Evolutionary conservation across 2,888 invertebrate species (phyloP).

Genomic region (Xestoiulus laeticollis): DNA sequence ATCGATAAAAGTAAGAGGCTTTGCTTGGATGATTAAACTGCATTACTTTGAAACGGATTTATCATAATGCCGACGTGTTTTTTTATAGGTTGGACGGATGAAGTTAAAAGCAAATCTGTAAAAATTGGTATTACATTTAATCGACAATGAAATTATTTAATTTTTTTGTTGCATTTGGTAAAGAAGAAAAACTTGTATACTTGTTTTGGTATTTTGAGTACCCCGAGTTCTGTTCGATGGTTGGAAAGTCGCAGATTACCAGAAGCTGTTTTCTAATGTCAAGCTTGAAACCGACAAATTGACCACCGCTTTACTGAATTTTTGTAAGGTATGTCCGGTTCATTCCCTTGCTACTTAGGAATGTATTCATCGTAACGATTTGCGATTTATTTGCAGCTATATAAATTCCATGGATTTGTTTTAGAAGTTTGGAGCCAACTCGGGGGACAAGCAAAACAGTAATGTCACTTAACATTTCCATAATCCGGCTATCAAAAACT

Average conservation of each 20-base stretch:
- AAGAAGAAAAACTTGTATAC: too few relatives aligned
- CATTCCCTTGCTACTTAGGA: neutral
- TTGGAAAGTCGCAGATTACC: constrained; percentile 80
- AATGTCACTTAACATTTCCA: neutral
- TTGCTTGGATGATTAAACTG: neutral
- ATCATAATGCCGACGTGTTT: neutral
- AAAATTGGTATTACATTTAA: constrained; percentile 61
- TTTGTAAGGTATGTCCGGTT: constrained; percentile 65
- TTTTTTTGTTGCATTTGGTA: too few relatives aligned
- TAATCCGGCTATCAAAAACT: neutral
- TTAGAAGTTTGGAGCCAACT: constrained; percentile 91
- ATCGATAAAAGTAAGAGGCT: constrained; percentile 64
- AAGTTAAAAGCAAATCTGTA: constrained; percentile 60
- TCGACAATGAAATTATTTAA: too few relatives aligned
- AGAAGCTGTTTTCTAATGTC: constrained; percentile 75
- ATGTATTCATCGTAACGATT: neutral
- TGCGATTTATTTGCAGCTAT: constrained; percentile 58
- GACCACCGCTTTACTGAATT: constrained; percentile 74
- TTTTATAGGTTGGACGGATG: constrained; percentile 52
- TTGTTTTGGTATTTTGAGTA: constrained; percentile 70
- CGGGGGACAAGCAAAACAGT: constrained; percentile 71
- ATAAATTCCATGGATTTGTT: constrained; percentile 88
- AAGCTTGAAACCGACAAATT: constrained; percentile 73
- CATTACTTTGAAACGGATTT: neutral
- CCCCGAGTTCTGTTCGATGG: constrained; percentile 90